Base-by-base conservation (phyloP, 2,888 invertebrate genomes). In the Oegoconia quadripuncta region DNA sequence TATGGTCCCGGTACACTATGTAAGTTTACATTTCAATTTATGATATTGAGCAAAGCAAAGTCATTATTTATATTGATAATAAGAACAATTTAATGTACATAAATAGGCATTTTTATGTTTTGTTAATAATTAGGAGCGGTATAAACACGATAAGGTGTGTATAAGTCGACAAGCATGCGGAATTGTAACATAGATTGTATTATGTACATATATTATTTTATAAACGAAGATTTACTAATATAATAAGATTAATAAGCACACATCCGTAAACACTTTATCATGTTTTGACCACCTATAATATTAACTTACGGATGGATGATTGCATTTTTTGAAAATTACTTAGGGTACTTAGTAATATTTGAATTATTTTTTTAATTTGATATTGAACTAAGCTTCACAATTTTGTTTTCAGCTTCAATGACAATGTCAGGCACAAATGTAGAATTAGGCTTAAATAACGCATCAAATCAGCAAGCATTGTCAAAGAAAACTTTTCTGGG, bases 391-490 rank as follows among this genome's bases (percentile, higher is more conserved):
- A 12, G 7, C 12, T 18, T 1, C 23, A 32, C 32, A 41, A 17
- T 40, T 11, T 47, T 53, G 40, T 53, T 90, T 89, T 28, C 88
- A 93, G 93, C 93, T 66, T 93, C 93, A 56, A 91, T 92, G 77
- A 92, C 93, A 58, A 91, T 92, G 69, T 88, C 90, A 67, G 89
- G 89, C 73, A 88, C 89, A 68, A 90, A 90, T 52, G 81, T 88
- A 63, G 90, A 90, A 64, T 83, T 87, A 51, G 83, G 73, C 49
- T 65, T 83, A 56, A 89, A 77, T 56, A 77, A 67, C 50, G 56
- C 83, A 45, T 72, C 80, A 51, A 88, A 69, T 55, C 82, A 83
- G 52, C 82, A 81, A 73, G 51, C 74, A 59, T 70, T 86, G 59
- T 82, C 84, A 59, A 86, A 83, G 64, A 88, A 87, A 78, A 72